Percentiles rank a stretch among this genome's conserved stretches.
These are phyloP conservation scores for Nannoperca obscura DNA, from an alignment of 2,797 vertebrate species.

Conservation along the genomic window DNA sequence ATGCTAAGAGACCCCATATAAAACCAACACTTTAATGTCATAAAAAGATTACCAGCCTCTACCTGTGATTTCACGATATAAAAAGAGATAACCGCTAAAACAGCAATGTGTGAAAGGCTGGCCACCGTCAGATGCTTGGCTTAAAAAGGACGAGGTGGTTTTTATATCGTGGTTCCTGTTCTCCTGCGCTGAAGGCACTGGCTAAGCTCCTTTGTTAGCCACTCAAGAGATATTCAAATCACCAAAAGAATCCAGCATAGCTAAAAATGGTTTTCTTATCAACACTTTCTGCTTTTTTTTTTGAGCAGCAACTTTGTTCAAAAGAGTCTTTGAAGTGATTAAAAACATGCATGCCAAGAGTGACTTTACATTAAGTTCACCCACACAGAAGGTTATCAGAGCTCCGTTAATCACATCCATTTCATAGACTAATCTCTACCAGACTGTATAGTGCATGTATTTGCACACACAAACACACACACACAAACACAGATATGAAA, in stretches of 20 bases:
- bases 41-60: constrained; percentile 20
- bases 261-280: constrained; percentile 64
- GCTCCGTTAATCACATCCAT: constrained; percentile 37
- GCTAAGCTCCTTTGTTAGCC: constrained; percentile 70
- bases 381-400: constrained; percentile 47
- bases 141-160: constrained; percentile 52
- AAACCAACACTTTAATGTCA: constrained; percentile 7
- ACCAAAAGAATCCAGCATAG: constrained; percentile 27
- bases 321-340: constrained; percentile 51
- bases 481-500: constrained; percentile 29
- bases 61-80: constrained; percentile 7
- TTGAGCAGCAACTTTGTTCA: constrained; percentile 40
- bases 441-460: constrained; percentile 17
- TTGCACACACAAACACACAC: constrained; percentile 10
- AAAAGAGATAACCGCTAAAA: constrained; percentile 15
- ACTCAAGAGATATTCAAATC: constrained; percentile 59
- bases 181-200: constrained; percentile 36
- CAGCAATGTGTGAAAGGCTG: constrained; percentile 5
- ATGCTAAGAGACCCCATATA: neutral
- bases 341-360: constrained; percentile 34
- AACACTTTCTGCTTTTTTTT: constrained; percentile 49
- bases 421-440: constrained; percentile 42
- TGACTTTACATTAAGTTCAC: constrained; percentile 40
- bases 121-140: constrained; percentile 15
- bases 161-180: constrained; percentile 33